Evolutionary conservation across 2,888 invertebrate species (phyloP), one percentile per base, ranked within the genome.

Genomic region (Tineola bisselliella): DNA sequence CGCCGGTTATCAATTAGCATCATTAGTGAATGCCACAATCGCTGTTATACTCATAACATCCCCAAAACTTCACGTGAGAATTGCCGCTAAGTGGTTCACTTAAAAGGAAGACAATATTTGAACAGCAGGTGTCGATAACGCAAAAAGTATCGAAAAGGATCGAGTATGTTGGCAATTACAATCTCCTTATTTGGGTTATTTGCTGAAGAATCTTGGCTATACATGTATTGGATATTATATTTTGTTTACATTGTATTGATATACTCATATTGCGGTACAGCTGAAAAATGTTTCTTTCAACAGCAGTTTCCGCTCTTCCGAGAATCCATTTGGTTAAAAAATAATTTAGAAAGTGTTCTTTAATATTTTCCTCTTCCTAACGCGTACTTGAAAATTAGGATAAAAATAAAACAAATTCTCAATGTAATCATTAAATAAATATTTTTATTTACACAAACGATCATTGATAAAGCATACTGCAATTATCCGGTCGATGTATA

Each of bases 391-490:
- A 52, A 4, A 8, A 13, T 52, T 52, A 52, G 52, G 52, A 4
- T 52, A 4, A 25, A 48, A 81, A 75, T 79, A 64, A 83, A 81
- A 84, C 72, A 70, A 67, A 25, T 4, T n/a, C 12, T 44, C 66
- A 60, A 59, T 63, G 62, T 77, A 81, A 79, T 84, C 77, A 75
- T 86, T 84, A 86, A 86, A 87, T 87, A 87, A 86, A 87, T 84
- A 86, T 87, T 84, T 84, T 86, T 87, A 87, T 87, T 83, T 87
- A 87, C 86, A 87, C 64, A 70, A 84, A 84, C 82, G 75, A 74
- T 75, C 72, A 81, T 77, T 77, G 52, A 62, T 61, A 71, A 82
- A 81, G 76, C 71, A 71, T 72, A 74, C 73, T 44, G 61, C 61
- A 59, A 60, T 48, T 61, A 75, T 70, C 78, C 74, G 73, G 80